These are phyloP conservation scores for Parascotia fuliginaria DNA, from an alignment of 2,888 invertebrate species.

Conservation along the genomic window DNA sequence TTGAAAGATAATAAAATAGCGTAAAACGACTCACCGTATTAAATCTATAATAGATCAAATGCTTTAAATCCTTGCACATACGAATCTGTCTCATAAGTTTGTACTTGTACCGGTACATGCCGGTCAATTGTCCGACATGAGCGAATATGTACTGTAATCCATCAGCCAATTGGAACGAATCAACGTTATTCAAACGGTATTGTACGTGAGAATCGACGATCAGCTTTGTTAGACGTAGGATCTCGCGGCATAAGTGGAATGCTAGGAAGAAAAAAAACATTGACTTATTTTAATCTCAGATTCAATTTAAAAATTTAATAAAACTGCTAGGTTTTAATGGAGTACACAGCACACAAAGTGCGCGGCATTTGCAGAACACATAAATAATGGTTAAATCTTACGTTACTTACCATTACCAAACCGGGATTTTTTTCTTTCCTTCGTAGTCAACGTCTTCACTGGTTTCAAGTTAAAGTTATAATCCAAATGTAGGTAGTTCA, in stretches of 20 bases:
- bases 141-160: constrained; percentile 99
- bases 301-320: too few relatives aligned
- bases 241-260: constrained; percentile 99
- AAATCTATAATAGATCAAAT: constrained; percentile 99
- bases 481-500: constrained; percentile 99
- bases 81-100: constrained; percentile 99
- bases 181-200: constrained; percentile 99
- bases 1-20: too few relatives aligned
- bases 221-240: constrained; percentile 98
- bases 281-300: too few relatives aligned
- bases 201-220: constrained; percentile 99
- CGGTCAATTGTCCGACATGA: constrained; percentile 99
- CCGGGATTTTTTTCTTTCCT: constrained; percentile 99
- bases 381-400: background rate
- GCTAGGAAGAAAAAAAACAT: constrained; percentile 82
- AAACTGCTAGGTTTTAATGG: too few relatives aligned
- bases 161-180: constrained; percentile 99
- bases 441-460: constrained; percentile 99
- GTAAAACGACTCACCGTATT: constrained; percentile 93
- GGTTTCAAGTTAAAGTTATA: constrained; percentile 99
- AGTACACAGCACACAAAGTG: too few relatives aligned
- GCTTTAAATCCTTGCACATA: constrained; percentile 99
- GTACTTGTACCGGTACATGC: constrained; percentile 99
- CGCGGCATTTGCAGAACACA: too few relatives aligned
- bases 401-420: constrained; percentile 93